These are phyloP conservation scores for Eretmochelys imbricata DNA, from an alignment of 2,113 vertebrate genomes.

Conservation along the genomic window DNA sequence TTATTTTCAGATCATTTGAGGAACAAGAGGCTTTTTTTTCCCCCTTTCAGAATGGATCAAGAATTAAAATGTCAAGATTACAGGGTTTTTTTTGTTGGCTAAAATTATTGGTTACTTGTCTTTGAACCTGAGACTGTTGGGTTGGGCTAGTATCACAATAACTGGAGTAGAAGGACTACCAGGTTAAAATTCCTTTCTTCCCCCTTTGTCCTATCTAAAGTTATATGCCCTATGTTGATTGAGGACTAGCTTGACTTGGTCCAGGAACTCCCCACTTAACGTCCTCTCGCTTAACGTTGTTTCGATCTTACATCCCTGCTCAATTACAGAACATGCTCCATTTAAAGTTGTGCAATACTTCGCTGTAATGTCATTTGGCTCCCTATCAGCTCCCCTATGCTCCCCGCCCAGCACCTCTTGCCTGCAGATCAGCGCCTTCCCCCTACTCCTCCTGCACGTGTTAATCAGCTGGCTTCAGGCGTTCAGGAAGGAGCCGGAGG, in stretches of 20 bases:
- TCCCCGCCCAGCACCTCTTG: no score
- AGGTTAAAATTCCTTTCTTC: neutral
- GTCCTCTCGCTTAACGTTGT: no score
- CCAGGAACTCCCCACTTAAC: no score
- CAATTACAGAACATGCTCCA: no score
- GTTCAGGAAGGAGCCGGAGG: no score
- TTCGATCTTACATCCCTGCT: no score
- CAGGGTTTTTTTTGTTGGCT: neutral
- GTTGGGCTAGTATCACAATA: neutral
- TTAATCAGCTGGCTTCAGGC: no score
- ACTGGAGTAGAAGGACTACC: neutral
- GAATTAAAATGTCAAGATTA: neutral
- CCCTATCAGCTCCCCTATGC: no score
- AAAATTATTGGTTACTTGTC: neutral
- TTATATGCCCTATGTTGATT: neutral
- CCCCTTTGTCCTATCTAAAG: conserved; percentile 8
- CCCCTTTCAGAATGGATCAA: neutral
- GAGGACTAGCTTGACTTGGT: neutral
- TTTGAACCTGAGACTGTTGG: neutral
- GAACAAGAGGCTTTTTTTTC: neutral
- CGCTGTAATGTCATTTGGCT: no score
- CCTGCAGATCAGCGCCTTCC: no score
- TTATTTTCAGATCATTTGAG: neutral
- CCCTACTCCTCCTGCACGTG: no score
- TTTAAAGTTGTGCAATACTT: no score